Base-by-base conservation (phyloP, 2,797 vertebrate genomes). In the Knipowitschia caucasica region DNA sequence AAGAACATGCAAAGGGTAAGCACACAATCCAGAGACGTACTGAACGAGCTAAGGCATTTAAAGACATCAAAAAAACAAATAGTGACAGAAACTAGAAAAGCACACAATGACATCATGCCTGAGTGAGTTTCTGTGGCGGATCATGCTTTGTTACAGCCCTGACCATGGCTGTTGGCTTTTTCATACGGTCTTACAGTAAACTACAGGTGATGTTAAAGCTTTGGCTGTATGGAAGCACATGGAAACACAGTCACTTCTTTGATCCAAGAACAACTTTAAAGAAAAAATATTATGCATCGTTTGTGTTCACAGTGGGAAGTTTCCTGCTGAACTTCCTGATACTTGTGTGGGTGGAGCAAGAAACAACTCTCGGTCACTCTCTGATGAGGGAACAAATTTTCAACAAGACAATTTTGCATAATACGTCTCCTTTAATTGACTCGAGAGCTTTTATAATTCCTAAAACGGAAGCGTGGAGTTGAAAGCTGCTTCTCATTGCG, bases 1-100 rank as follows among this genome's bases (percentile, higher is more conserved):
- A 62, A 25, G 23, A 21, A 49, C 84, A 85, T 86, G 82, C 86
- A 81, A 69, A 64, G 50, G 56, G 36, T 67, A 50, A 69, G 34
- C 24, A 70, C 55, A 59, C 34, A 52, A 53, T 26, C 24, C 30
- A 47, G 6, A 24, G 35, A 12, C 52, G 8, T 25, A 29, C 26
- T 58, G 43, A 15, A 53, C 38, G 35, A 24, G 34, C 3, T 25
- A 5, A 54, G 40, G 24, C 42, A 46, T 56, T 21, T 51, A 60
- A 20, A 62, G 47, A 56, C 18, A 56, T 15, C 18, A 44, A 63
- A 25, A 52, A 59, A 70, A 39, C 29, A 60, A 78, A 62, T 18
- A 15, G 44, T 56, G 11, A 39, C 38, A 67, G 26, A 59, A 24
- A 52, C 43, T 45, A 53, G 27, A 56, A 58, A 53, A 69, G 69